These are phyloP conservation scores for Pandion haliaetus DNA, from an alignment of 2,113 vertebrate genomes.

Conservation along the genomic window DNA sequence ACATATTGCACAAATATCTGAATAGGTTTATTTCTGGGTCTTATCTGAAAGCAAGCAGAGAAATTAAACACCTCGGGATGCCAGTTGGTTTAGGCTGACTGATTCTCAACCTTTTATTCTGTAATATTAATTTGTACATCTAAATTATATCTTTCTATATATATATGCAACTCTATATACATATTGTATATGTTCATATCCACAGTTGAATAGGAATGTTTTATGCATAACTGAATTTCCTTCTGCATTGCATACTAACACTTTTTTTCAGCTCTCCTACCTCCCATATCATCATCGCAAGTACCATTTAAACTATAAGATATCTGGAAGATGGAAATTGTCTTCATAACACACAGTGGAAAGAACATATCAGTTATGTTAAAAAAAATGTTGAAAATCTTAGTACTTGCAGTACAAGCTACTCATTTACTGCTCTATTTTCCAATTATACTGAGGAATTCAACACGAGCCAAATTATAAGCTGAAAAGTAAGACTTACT, in stretches of 20 bases:
- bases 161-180: neutral
- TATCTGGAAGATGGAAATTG: neutral
- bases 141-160: neutral
- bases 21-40: neutral
- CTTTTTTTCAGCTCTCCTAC: neutral
- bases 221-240: neutral
- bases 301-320: neutral
- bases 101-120: neutral
- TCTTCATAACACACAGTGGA: neutral
- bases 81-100: neutral
- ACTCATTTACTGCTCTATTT: neutral
- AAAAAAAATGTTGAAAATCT: neutral
- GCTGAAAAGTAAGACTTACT: neutral
- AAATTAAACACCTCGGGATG: neutral
- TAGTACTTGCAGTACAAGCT: neutral
- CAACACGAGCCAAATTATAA: neutral
- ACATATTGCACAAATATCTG: neutral
- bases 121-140: neutral
- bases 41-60: neutral
- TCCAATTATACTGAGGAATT: neutral
- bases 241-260: neutral
- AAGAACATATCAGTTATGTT: neutral
- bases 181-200: neutral
- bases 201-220: neutral
- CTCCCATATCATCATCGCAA: neutral